phyloP scores from a whole-genome alignment of 2,113 vertebrate species.

The Aix galericulata region DNA sequence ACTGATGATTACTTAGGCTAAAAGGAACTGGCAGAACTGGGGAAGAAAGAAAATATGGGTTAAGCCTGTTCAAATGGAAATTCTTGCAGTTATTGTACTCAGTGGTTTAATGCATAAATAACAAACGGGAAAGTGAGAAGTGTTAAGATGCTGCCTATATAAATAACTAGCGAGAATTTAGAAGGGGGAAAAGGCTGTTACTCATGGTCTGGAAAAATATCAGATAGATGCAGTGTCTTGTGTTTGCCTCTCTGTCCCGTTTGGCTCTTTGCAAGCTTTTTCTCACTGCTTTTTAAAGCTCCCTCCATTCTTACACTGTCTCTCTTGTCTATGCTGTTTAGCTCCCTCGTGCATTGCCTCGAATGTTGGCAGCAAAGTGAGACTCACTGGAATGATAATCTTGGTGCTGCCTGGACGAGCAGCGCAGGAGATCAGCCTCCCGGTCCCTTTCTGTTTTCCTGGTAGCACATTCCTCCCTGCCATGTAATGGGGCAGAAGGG shows the following conservation, averaged over 20 bases:
- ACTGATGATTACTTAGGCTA: neutral
- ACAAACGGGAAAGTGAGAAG: neutral
- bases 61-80: neutral
- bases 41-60: neutral
- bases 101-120: neutral
- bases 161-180: neutral
- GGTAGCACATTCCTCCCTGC: rapidly evolving
- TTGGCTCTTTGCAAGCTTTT: neutral
- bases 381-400: rapidly evolving
- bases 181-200: neutral
- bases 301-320: neutral
- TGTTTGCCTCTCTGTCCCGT: neutral
- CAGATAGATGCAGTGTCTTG: neutral
- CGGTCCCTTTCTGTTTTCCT: neutral
- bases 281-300: neutral
- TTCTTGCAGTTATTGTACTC: neutral
- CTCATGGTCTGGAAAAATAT: neutral
- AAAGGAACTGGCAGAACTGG: neutral
- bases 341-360: rapidly evolving
- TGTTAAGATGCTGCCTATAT: neutral
- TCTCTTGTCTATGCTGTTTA: neutral
- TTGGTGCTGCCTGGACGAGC: neutral
- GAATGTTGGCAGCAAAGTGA: neutral
- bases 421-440: neutral
- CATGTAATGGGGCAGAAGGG: rapidly evolving